Evolutionary conservation across 1,140 invertebrate species (phyloP), one percentile per base, ranked within the genome.

Genomic region (Ridgeia piscesae): DNA sequence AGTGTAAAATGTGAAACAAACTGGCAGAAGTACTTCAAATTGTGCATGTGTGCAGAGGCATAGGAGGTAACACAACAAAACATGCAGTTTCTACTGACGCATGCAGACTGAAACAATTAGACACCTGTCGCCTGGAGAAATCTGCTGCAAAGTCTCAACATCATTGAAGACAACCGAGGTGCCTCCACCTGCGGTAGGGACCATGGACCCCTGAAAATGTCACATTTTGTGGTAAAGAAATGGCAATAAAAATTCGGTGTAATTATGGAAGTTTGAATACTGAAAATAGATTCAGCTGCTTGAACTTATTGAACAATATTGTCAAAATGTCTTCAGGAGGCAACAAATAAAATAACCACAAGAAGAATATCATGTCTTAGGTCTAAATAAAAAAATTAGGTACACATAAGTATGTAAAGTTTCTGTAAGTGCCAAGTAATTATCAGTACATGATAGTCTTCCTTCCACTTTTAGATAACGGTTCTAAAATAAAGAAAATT

Each of bases 151-250:
- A 93, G 97, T 97, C 96, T 99, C 99, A 1, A 99, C 98, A 96
- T 99, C 99, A 94, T 98, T 98, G 94, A 99, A 99, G 35, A 99
- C 97, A 0, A 99, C 98, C 95, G 99, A 98, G 1, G 98, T 98
- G 0, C 99, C 99, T 14, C 99, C 99, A 31, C 98, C 98, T 93
- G 97, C 97, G 0, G 99, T 99, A 21, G 98, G 98, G 31, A 99
- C 96, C 42, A 99, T 98, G 95, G 99, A 98, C 89, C 97, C 98
- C 97, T 98, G 94, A 58, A 90, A 50, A 34, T 21, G 2, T 14
- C 6, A n/a, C 89, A 17, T 77, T 77, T 77, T 31, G 27, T 77
- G 17, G 48, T 21, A 77, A 31, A 14, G 58, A 77, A 77, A 42
- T 11, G 11, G 42, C 42, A 77, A 77, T 77, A 77, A 77, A 77